Percentiles rank a stretch among this genome's conserved stretches.
Evolutionary conservation across 1,140 invertebrate genomes (phyloP).

Genomic region (Sitophilus oryzae): DNA sequence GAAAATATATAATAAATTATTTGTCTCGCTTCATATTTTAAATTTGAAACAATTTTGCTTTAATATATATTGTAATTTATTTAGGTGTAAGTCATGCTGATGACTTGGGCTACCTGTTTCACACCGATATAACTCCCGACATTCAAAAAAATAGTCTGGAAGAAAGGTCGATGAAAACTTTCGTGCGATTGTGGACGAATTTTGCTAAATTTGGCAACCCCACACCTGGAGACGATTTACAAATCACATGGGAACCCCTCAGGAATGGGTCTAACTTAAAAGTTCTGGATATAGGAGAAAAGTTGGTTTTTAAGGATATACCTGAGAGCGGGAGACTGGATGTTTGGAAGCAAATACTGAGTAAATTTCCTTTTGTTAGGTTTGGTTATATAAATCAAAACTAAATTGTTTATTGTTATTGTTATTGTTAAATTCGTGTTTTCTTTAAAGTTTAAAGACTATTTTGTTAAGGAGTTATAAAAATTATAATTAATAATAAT

Average conservation of each 20-base stretch:
- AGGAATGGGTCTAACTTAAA: neutral
- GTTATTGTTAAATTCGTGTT: too few species aligned
- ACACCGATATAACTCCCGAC: neutral
- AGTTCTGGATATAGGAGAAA: slow-evolving; percentile 7
- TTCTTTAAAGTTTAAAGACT: too few species aligned
- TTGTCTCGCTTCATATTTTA: slow-evolving; percentile 24
- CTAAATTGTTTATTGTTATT: neutral
- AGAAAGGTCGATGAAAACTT: slow-evolving; percentile 1
- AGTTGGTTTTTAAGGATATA: neutral
- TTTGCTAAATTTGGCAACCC: slow-evolving; percentile 24
- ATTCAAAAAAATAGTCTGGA: slow-evolving; percentile 7
- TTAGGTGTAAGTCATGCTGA: neutral
- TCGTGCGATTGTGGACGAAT: slow-evolving; percentile 28
- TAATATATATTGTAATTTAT: neutral
- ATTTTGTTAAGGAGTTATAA: too few species aligned
- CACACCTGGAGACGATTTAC: neutral
- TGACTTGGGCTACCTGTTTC: neutral
- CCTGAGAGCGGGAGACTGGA: slow-evolving; percentile 2
- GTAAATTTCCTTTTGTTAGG: neutral
- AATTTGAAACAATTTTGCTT: slow-evolving; percentile 6
- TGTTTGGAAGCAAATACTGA: slow-evolving; percentile 10
- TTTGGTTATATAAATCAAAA: neutral
- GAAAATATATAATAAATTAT: too few species aligned
- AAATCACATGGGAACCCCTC: slow-evolving; percentile 3
- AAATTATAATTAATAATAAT: too few species aligned